Base-by-base conservation (phyloP, 1,140 invertebrate genomes). In the Drosophila ercepeae region DNA sequence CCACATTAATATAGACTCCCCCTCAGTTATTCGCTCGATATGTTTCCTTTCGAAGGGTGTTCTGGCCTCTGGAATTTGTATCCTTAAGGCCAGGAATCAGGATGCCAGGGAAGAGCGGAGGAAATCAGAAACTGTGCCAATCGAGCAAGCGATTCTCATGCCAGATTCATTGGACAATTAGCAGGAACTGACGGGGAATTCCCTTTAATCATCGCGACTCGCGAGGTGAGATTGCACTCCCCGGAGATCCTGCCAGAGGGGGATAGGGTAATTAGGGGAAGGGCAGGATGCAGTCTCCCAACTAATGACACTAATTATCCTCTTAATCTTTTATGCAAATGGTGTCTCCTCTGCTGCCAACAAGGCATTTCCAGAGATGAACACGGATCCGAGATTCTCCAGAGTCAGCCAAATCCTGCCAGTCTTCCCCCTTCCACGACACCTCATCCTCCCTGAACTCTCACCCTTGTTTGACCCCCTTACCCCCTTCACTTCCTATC, bases 271-370 rank as follows among this genome's bases (percentile, higher is more conserved):
- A 19, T 25, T 18, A 29, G 39, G 14, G 7, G 0, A 4, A 16
- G 53, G 27, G 9, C 39, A 27, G 13, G 23, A 27, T 54, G 60
- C 45, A 44, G 54, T 54, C 36, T 67, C 49, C 65, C 61, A 76
- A 70, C 81, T 84, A 86, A 84, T 84, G 81, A 79, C 76, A 86
- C 81, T 84, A 84, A 84, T 86, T 86, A 86, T 76, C 67, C 79
- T 76, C 75, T 73, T 84, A 86, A 84, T 84, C 81, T 84, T 65
- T 76, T 76, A 84, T 86, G 75, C 72, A 84, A 86, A 84, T 84
- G 78, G 60, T 84, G 65, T 58, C 65, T 57, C 42, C 60, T 57
- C 45, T 16, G 51, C 25, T 55, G n/a, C n/a, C n/a, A n/a, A n/a
- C n/a, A n/a, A n/a, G 51, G 46, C 45, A 60, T 44, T 78, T 63